Evolutionary conservation across 2,888 invertebrate genomes (phyloP).

Genomic region (Lepidocyrtoides sp.): DNA sequence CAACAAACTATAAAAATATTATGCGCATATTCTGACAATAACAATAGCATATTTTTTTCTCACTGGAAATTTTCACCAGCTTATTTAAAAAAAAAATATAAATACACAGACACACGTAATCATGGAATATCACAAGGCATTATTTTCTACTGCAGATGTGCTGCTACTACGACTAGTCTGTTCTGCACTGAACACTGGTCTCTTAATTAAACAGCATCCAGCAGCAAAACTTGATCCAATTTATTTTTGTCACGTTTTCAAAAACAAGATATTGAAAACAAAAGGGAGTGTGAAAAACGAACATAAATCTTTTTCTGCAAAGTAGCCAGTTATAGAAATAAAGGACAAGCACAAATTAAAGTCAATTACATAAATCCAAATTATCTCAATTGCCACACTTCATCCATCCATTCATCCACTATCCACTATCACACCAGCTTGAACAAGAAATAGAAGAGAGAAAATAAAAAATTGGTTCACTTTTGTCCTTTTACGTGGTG

Average conservation of each 20-base stretch:
- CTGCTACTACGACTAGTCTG: background rate
- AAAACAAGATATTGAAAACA: conserved; percentile 2
- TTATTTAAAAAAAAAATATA: background rate
- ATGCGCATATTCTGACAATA: background rate
- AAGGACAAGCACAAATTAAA: conserved; percentile 43
- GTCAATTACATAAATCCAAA: conserved; percentile 65
- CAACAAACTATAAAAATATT: too few species aligned
- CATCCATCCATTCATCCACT: background rate
- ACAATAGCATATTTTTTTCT: background rate
- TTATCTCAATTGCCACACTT: conserved; percentile 31
- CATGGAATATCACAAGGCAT: background rate
- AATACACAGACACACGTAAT: too few species aligned
- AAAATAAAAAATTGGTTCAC: background rate
- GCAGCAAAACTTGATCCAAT: background rate
- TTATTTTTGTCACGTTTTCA: conserved; percentile 20
- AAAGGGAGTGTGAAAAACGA: background rate
- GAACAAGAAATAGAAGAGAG: too few species aligned
- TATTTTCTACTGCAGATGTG: too few species aligned
- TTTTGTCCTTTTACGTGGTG: conserved; percentile 1
- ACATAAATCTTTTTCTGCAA: background rate
- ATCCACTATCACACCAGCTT: background rate
- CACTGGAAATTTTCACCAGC: background rate
- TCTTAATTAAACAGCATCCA: background rate
- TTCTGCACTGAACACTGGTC: background rate
- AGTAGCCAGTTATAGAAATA: background rate